Base-by-base conservation (phyloP, 1,140 invertebrate species). In the Andricus grossulariae region DNA sequence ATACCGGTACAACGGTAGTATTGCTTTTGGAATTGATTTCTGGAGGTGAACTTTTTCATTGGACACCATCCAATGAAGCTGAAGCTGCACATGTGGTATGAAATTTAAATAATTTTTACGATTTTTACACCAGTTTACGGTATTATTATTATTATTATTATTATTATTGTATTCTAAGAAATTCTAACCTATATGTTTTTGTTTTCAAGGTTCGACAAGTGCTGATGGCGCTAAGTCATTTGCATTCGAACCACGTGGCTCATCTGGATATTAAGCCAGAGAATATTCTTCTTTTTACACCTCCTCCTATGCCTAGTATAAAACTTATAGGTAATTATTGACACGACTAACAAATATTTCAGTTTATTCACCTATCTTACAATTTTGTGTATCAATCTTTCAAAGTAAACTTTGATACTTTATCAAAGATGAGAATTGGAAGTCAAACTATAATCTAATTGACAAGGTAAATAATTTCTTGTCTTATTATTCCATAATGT, bases 191-290 rank as follows among this genome's bases (percentile, higher is more conserved):
- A 75, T 1, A 45, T 45, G 73, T 54, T 72, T 25, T 55, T 76
- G 60, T 79, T 52, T 81, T 79, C 13, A 77, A 91, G 86, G 92
- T 96, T 25, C 92, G 93, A 74, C 94, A 95, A 88, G 90, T 96
- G 74, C 90, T 96, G 75, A 90, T 94, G 82, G 94, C 93, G 15
- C 84, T 96, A 16, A 92, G 94, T 85, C 93, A 95, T 83, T 93
- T 96, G 88, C 95, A 96, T 87, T 92, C 91, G 70, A 91, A 93
- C 80, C 93, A 93, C 82, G 93, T 96, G 84, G 93, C 93, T 78
- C 95, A 96, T 89, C 90, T 96, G 77, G 95, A 95, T 82, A 92
- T 94, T 66, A 92, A 95, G 90, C 94, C 94, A 54, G 94, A 95
- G 88, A 95, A 95, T 87, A 93, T 95, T 77, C 86, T 95, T 74